Percentiles rank a stretch among this genome's conserved stretches.
Evolutionary conservation across 1,140 invertebrate species (phyloP).

Genomic region (Octopus bimaculoides): DNA sequence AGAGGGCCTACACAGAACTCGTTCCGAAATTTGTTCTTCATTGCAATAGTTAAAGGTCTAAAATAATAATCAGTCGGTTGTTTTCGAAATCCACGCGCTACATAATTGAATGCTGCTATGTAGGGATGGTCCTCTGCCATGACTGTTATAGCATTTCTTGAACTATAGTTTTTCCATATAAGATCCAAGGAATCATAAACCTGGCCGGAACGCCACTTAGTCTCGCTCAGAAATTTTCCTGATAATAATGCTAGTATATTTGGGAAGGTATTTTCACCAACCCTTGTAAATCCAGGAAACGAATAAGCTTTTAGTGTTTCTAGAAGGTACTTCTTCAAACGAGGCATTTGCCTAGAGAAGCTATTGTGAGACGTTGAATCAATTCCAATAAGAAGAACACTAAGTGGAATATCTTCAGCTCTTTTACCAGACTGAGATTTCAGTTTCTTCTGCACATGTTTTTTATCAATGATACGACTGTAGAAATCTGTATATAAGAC

Average conservation of each 20-base stretch:
- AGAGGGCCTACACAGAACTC: conserved; percentile 44
- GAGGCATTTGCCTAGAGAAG: conserved; percentile 77
- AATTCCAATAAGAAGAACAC: conserved; percentile 76
- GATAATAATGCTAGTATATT: conserved; percentile 54
- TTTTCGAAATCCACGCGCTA: conserved; percentile 55
- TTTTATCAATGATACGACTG: conserved; percentile 53
- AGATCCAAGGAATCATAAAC: conserved; percentile 57
- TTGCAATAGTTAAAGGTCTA: conserved; percentile 51
- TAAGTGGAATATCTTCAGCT: conserved; percentile 37
- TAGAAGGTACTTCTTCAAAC: conserved; percentile 65
- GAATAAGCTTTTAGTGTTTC: conserved; percentile 43
- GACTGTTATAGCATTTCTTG: conserved; percentile 57
- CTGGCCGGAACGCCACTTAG: conserved; percentile 48
- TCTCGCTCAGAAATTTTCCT: conserved; percentile 50
- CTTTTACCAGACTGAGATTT: conserved; percentile 18
- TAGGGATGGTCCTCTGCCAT: conserved; percentile 59
- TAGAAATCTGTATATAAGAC: conserved; percentile 57
- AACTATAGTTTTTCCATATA: conserved; percentile 61
- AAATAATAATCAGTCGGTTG: conserved; percentile 60
- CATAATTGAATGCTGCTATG: conserved; percentile 60
- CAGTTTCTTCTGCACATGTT: conserved; percentile 19
- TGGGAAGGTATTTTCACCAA: conserved; percentile 41
- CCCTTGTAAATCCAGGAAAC: conserved; percentile 51
- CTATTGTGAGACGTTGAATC: conserved; percentile 82
- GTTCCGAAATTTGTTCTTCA: conserved; percentile 42